Evolutionary conservation across 2,797 vertebrate species (phyloP), one percentile per base, ranked within the genome.

Genomic region (Bovichtus variegatus): DNA sequence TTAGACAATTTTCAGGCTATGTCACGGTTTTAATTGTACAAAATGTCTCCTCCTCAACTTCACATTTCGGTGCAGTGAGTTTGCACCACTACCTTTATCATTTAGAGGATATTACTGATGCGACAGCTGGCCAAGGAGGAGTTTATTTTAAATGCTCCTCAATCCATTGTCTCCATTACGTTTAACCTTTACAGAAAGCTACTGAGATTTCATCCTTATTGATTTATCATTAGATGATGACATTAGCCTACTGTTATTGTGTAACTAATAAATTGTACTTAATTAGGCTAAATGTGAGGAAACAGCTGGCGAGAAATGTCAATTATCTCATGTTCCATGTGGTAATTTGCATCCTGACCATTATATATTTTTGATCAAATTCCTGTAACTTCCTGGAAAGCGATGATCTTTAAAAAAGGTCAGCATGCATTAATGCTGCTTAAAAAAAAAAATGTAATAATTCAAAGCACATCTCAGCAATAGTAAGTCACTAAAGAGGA

Each of bases 181-280:
- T 83, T 86, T 79, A 82, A 90, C 87, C 91, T 91, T 92, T 86
- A 76, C 58, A 63, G 72, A 76, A 70, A 68, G 57, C 80, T 74
- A 31, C 63, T 16, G 70, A 77, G 69, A 84, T 78, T n/a, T 53
- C 71, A 55, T 76, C 62, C 57, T 9, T 69, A 80, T 70, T 82
- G 74, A 90, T 89, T 86, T 78, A 72, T 76, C 60, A 50, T 68
- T 73, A 70, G 49, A 73, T 60, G 55, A 46, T 69, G 86, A 71
- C 84, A 77, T 80, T 80, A 84, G 19, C 60, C 51, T 46, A 49
- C 69, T 83, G 76, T 69, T 81, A 70, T 70, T 74, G 63, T 68
- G 78, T 74, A 54, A 19, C 55, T 78, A 74, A 86, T 76, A 71
- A 84, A 85, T 89, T 68, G 70, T 60, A 79, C 60, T 73, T 63